Conservation (phyloP, 2,888 invertebrate genomes). For the Tipula vernalis region DNA sequence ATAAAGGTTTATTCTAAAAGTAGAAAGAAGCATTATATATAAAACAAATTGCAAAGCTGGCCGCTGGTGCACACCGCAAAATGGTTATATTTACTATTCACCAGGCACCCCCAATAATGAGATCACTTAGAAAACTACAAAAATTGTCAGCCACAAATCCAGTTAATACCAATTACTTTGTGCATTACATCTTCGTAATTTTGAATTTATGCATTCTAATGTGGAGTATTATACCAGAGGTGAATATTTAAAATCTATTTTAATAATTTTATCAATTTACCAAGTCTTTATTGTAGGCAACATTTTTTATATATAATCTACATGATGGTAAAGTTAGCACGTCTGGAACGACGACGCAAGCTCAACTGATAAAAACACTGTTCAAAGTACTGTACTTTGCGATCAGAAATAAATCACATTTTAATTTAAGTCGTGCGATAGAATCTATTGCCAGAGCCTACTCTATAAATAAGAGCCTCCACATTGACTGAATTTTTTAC, state of each 20-base stretch:
- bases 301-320: not conserved
- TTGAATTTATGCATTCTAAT: not conserved
- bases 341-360: not conserved
- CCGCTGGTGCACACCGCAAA: not conserved
- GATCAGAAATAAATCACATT: not conserved
- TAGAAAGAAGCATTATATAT: too few species aligned
- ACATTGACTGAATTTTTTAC: too few species aligned
- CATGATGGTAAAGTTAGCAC: not conserved
- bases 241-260: not conserved
- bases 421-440: not conserved
- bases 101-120: not conserved
- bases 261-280: not conserved
- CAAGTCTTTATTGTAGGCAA: not conserved
- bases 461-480: too few species aligned
- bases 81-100: not conserved
- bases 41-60: too few species aligned
- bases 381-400: not conserved
- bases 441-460: too few species aligned
- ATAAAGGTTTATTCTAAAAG: too few species aligned
- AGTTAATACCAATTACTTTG: not conserved
- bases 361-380: not conserved
- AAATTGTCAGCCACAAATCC: not conserved
- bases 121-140: not conserved
- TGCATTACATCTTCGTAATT: not conserved
- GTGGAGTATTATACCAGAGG: not conserved